Evolutionary conservation across 2,888 invertebrate genomes (phyloP).

Genomic region (Hemithea aestivaria): DNA sequence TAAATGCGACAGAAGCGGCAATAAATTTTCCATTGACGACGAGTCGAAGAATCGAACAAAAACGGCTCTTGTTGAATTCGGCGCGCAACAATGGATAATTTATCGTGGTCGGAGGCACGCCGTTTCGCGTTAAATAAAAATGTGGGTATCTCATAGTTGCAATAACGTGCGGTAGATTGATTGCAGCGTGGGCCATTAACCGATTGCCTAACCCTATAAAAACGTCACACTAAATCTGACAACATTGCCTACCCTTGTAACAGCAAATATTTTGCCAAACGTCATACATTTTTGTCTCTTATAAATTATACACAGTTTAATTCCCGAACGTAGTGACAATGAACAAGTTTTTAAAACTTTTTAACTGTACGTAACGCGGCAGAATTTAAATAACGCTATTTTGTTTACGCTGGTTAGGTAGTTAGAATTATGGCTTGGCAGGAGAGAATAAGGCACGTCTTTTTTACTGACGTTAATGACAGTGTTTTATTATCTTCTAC

Average conservation of each 20-base stretch:
- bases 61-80: slow-evolving; percentile 72
- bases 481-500: not conserved
- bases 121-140: slow-evolving; percentile 55
- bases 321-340: slow-evolving; percentile 10
- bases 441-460: not conserved
- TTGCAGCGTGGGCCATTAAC: slow-evolving; percentile 25
- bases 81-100: slow-evolving; percentile 70
- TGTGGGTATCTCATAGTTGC: slow-evolving; percentile 37
- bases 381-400: slow-evolving; percentile 14
- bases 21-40: slow-evolving; percentile 76
- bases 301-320: slow-evolving; percentile 15
- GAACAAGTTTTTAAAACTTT: slow-evolving; percentile 5
- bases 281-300: slow-evolving; percentile 1
- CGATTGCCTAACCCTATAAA: slow-evolving; percentile 17
- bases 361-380: slow-evolving; percentile 7
- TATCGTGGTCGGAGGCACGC: slow-evolving; percentile 58
- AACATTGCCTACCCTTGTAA: slow-evolving; percentile 20
- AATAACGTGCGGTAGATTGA: slow-evolving; percentile 23
- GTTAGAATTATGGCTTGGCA: slow-evolving; percentile 6
- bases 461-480: not conserved
- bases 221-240: slow-evolving; percentile 25
- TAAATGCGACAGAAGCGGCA: slow-evolving; percentile 67
- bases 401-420: slow-evolving; percentile 7
- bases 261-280: slow-evolving; percentile 7
- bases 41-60: slow-evolving; percentile 76